These are phyloP conservation scores for Corvus moneduloides DNA, from an alignment of 2,113 vertebrate genomes.

Conservation along the genomic window DNA sequence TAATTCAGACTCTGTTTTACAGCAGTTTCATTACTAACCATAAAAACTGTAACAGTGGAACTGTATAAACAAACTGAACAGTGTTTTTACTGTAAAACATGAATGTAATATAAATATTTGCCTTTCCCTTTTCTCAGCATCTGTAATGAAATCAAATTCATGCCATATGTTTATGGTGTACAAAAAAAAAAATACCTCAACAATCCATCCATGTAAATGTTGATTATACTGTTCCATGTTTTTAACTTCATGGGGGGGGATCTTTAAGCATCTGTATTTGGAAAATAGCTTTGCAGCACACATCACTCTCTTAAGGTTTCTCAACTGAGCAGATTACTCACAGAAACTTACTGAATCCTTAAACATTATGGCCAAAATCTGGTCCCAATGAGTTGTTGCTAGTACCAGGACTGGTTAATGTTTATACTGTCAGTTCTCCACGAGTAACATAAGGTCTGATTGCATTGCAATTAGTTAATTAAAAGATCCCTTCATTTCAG, in stretches of 20 bases:
- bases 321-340: neutral
- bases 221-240: slow-evolving; percentile 41
- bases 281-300: neutral
- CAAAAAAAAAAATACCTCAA: slow-evolving; percentile 55
- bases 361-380: neutral
- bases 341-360: neutral
- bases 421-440: neutral
- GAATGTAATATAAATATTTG: slow-evolving; percentile 84
- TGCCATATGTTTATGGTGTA: slow-evolving; percentile 79
- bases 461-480: neutral
- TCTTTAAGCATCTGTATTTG: neutral
- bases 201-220: slow-evolving; percentile 58
- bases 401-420: neutral
- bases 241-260: neutral
- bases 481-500: neutral
- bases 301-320: neutral
- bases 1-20: slow-evolving; percentile 82
- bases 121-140: slow-evolving; percentile 80
- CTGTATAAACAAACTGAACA: slow-evolving; percentile 88
- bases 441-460: neutral
- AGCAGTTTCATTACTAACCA: slow-evolving; percentile 82
- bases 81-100: slow-evolving; percentile 86
- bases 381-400: neutral
- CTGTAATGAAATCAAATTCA: slow-evolving; percentile 80
- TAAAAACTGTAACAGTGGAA: slow-evolving; percentile 86